A percentile compares a stretch with the other conserved stretches of the same genome.
Conservation (phyloP, 2,888 invertebrate species). For the Lagria hirta region DNA sequence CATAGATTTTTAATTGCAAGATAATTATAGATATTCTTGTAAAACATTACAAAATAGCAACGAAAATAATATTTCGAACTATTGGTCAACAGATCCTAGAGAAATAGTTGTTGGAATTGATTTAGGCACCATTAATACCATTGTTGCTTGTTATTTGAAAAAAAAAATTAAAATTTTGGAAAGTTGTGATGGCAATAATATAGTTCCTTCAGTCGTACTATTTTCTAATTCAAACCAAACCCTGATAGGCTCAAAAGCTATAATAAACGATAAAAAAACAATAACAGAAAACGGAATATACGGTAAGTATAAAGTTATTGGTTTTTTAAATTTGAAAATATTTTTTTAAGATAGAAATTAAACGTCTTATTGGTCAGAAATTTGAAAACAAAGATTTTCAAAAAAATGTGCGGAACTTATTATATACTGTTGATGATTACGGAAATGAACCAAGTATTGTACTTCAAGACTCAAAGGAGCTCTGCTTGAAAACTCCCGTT, state of each 20-base stretch:
- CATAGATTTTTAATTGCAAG: too few relatives aligned
- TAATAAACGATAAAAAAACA: conserved; percentile 1
- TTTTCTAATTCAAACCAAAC: neutral
- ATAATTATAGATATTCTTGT: too few relatives aligned
- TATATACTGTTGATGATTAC: conserved; percentile 1
- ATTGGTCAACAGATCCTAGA: too few relatives aligned
- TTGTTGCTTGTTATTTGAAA: conserved; percentile 8
- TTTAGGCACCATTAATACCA: conserved; percentile 16
- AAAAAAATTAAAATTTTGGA: conserved; percentile 5
- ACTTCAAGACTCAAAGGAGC: neutral
- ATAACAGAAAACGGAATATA: conserved; percentile 1
- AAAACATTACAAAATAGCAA: too few relatives aligned
- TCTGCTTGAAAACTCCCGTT: conserved; percentile 13
- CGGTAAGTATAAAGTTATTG: conserved; percentile 9
- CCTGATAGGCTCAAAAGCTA: conserved; percentile 8
- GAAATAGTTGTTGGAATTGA: conserved; percentile 18
- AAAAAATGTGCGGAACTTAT: conserved; percentile 8
- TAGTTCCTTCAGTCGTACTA: conserved; percentile 10
- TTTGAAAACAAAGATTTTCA: conserved; percentile 7
- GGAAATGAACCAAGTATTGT: neutral
- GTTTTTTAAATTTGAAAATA: neutral
- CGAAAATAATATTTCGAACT: too few relatives aligned
- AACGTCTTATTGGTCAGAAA: conserved; percentile 6
- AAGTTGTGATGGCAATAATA: conserved; percentile 12
- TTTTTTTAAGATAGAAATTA: conserved; percentile 10